Conservation (phyloP, 2,888 invertebrate species). For the Melangyna quadrimaculata region DNA sequence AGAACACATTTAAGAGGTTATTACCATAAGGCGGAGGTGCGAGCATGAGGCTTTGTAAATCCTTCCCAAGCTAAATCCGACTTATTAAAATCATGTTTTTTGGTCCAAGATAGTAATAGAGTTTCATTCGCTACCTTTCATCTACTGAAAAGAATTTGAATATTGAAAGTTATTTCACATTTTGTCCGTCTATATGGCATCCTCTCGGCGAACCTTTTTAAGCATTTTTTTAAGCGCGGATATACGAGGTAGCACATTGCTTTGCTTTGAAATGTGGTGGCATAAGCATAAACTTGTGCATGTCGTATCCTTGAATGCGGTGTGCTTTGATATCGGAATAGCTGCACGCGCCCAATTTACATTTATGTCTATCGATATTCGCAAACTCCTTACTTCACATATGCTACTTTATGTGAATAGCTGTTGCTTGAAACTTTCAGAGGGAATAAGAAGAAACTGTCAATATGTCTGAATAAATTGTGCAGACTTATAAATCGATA, state of each 20-base stretch:
- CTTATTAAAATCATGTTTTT: slow-evolving; percentile 54
- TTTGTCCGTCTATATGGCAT: slow-evolving; percentile 21
- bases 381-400: slow-evolving; percentile 71
- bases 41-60: slow-evolving; percentile 4
- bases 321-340: slow-evolving; percentile 81
- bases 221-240: slow-evolving; percentile 24
- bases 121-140: slow-evolving; percentile 50
- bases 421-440: slow-evolving; percentile 71
- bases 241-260: slow-evolving; percentile 68
- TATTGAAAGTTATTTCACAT: slow-evolving; percentile 62
- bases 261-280: slow-evolving; percentile 71
- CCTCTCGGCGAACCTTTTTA: slow-evolving; percentile 25
- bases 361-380: slow-evolving; percentile 80
- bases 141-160: slow-evolving; percentile 52
- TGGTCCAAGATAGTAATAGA: background rate
- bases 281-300: slow-evolving; percentile 71
- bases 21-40: slow-evolving; percentile 58
- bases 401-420: slow-evolving; percentile 72
- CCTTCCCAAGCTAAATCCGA: slow-evolving; percentile 6
- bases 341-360: slow-evolving; percentile 81
- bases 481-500: slow-evolving; percentile 76
- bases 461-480: slow-evolving; percentile 77
- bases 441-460: slow-evolving; percentile 75
- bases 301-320: slow-evolving; percentile 74
- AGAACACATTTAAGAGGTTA: slow-evolving; percentile 65